Evolutionary conservation across 2,888 invertebrate species (phyloP).

Genomic region (Abscondita cerata): DNA sequence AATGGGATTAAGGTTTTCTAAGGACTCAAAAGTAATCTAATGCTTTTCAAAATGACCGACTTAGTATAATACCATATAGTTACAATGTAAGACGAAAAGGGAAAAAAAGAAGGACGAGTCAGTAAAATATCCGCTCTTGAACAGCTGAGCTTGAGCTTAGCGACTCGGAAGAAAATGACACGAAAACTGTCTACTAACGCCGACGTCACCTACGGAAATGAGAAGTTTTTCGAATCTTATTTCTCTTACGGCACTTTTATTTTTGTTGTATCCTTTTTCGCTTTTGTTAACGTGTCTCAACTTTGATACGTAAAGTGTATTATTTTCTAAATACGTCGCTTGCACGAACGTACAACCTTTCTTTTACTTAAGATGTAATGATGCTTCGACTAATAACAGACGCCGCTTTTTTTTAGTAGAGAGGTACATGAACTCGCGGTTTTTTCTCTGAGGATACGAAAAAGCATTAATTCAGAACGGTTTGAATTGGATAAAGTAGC

Average conservation of each 20-base stretch:
- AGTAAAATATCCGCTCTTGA: conserved; percentile 31
- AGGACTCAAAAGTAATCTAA: conserved; percentile 21
- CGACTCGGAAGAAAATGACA: conserved; percentile 30
- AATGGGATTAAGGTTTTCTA: conserved; percentile 26
- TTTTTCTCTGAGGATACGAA: too few species aligned
- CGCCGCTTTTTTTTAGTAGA: conserved; percentile 7
- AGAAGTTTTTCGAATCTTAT: conserved; percentile 11
- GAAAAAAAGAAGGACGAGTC: conserved; percentile 10
- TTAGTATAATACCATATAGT: conserved; percentile 14
- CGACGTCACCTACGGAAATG: conserved; percentile 33
- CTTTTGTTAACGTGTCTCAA: not conserved
- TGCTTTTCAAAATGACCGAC: conserved; percentile 23
- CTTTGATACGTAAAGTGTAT: not conserved
- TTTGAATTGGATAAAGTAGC: too few species aligned
- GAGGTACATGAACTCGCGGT: not conserved
- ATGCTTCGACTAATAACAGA: conserved; percentile 15
- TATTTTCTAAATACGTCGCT: conserved; percentile 14
- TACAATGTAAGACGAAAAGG: conserved; percentile 19
- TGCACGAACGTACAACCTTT: conserved; percentile 21
- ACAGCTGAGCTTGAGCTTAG: conserved; percentile 32
- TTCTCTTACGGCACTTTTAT: conserved; percentile 14
- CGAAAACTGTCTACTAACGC: conserved; percentile 34
- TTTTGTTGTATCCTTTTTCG: conserved; percentile 7
- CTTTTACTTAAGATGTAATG: conserved; percentile 24
- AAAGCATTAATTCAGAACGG: too few species aligned